Percentiles rank a stretch among this genome's conserved stretches.
Conservation (phyloP, 2,797 vertebrate genomes). For the Pseudomugil tenellus region DNA sequence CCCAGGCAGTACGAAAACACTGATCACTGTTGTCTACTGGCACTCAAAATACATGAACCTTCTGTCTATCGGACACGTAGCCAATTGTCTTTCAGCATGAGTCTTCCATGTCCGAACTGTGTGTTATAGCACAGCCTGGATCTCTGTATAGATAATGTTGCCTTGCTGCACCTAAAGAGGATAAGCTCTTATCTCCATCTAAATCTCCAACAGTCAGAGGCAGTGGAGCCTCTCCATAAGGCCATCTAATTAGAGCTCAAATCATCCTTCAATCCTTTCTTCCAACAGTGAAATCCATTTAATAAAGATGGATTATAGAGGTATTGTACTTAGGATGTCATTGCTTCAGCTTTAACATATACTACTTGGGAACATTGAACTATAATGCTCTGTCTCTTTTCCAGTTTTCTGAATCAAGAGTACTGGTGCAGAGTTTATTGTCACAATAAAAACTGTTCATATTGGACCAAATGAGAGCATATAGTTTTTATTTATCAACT, state of each 20-base stretch:
- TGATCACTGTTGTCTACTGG: slow-evolving; percentile 9
- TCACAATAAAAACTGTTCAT: slow-evolving; percentile 48
- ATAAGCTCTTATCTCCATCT: slow-evolving; percentile 70
- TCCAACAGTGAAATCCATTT: slow-evolving; percentile 25
- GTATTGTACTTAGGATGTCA: slow-evolving; percentile 16
- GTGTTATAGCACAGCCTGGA: slow-evolving; percentile 45
- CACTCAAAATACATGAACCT: neutral
- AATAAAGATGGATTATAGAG: slow-evolving; percentile 14
- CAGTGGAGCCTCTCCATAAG: slow-evolving; percentile 45
- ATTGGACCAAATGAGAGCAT: slow-evolving; percentile 51
- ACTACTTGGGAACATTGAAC: neutral
- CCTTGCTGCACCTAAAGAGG: slow-evolving; percentile 56
- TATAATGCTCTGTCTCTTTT: slow-evolving; percentile 4
- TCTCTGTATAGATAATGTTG: slow-evolving; percentile 59
- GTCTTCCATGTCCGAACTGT: slow-evolving; percentile 34
- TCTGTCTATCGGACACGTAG: slow-evolving; percentile 1
- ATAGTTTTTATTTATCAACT: slow-evolving; percentile 45
- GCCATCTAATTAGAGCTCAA: slow-evolving; percentile 68
- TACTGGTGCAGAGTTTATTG: slow-evolving; percentile 27
- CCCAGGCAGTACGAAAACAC: neutral
- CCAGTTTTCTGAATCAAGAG: slow-evolving; percentile 24
- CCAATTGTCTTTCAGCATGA: slow-evolving; percentile 18
- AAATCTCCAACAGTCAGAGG: slow-evolving; percentile 68
- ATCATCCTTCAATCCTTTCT: slow-evolving; percentile 32
- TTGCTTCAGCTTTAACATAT: slow-evolving; percentile 1